Evolutionary conservation across 1,140 invertebrate genomes (phyloP).

Genomic region (Pachyrhynchus sulphureomaculatus): DNA sequence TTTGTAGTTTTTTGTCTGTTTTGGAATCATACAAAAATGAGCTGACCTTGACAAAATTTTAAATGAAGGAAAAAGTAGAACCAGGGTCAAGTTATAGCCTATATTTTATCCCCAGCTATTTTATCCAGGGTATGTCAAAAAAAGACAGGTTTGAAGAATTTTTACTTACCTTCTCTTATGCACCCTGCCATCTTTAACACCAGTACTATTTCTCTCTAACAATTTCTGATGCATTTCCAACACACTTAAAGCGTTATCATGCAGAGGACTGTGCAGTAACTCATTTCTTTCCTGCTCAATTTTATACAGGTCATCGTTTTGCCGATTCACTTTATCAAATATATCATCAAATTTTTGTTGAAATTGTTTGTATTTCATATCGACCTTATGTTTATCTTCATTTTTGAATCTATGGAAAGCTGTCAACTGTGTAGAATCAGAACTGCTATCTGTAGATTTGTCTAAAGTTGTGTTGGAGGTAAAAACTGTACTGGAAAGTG

Average conservation of each 20-base stretch:
- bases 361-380: neutral
- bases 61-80: too few relatives aligned
- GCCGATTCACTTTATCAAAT: neutral
- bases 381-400: neutral
- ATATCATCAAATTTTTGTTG: neutral
- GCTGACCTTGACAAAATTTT: too few relatives aligned
- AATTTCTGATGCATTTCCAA: conserved; percentile 35
- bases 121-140: too few relatives aligned
- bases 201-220: neutral
- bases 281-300: conserved; percentile 14
- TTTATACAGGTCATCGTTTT: neutral
- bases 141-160: too few relatives aligned
- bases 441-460: conserved; percentile 37
- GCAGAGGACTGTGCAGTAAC: conserved; percentile 24
- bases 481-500: conserved; percentile 5
- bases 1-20: too few relatives aligned
- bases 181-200: conserved; percentile 16
- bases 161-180: conserved; percentile 14
- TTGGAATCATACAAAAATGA: too few relatives aligned
- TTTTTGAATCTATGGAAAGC: conserved; percentile 27
- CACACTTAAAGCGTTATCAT: conserved; percentile 30
- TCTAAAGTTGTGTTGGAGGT: conserved; percentile 23
- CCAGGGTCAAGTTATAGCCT: too few relatives aligned
- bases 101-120: too few relatives aligned
- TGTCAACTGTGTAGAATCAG: conserved; percentile 43